A percentile compares a stretch with the other conserved stretches of the same genome.
phyloP scores from a whole-genome alignment of 2,888 invertebrate species.

The Melanchra persicariae region DNA sequence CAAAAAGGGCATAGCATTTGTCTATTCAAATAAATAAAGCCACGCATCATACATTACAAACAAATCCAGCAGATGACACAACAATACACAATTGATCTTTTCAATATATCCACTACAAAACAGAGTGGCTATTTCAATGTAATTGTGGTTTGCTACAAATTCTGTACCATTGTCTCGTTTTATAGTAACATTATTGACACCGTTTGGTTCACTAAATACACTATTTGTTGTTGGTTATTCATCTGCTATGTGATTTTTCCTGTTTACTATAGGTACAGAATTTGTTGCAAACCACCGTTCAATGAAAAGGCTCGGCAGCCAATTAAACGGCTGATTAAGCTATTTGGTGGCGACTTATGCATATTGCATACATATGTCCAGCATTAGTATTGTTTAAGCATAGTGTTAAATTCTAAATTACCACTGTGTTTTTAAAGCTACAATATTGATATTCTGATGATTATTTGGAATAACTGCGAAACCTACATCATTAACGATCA shows the following conservation, averaged over 20 bases:
- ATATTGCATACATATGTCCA: neutral
- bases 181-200: slow-evolving; percentile 51
- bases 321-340: too few relatives aligned
- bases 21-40: slow-evolving; percentile 33
- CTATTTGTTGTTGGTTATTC: slow-evolving; percentile 38
- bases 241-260: slow-evolving; percentile 43
- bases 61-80: slow-evolving; percentile 39
- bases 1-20: slow-evolving; percentile 40
- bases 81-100: slow-evolving; percentile 54
- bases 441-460: neutral
- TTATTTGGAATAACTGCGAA: neutral
- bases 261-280: slow-evolving; percentile 24
- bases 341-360: too few relatives aligned
- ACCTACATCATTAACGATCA: neutral
- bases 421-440: neutral
- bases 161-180: slow-evolving; percentile 53
- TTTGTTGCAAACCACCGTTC: too few relatives aligned
- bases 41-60: slow-evolving; percentile 27
- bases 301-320: too few relatives aligned
- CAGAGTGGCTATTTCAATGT: slow-evolving; percentile 39
- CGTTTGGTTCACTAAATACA: slow-evolving; percentile 45
- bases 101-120: slow-evolving; percentile 51
- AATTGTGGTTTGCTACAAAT: slow-evolving; percentile 57
- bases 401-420: neutral
- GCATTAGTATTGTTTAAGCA: neutral